Conservation (phyloP, 2,113 vertebrate genomes). For the Monarcha castaneiventris region DNA sequence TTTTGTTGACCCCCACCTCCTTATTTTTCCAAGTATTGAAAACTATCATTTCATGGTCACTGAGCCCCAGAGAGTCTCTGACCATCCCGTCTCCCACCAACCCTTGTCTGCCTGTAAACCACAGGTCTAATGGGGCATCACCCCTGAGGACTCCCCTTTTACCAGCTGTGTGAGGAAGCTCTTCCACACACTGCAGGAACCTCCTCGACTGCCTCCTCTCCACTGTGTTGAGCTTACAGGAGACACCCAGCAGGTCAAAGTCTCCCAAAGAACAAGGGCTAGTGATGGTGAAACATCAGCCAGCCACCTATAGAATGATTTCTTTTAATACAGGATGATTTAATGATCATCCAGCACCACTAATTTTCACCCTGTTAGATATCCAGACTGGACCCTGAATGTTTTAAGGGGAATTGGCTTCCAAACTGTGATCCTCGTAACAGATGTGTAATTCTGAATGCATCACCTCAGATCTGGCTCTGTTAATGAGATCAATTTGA, state of each 20-base stretch:
- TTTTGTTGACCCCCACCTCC: rapidly evolving
- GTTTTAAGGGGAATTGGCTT: background rate
- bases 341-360: background rate
- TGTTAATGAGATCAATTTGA: background rate
- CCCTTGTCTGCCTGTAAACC: background rate
- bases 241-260: background rate
- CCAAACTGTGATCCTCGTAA: background rate
- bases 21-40: background rate
- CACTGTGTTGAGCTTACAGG: background rate
- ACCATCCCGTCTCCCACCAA: background rate
- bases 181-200: background rate
- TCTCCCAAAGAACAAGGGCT: background rate
- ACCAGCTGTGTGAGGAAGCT: background rate
- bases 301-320: background rate
- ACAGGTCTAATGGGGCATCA: background rate
- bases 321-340: background rate
- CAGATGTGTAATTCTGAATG: background rate
- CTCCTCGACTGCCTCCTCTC: background rate
- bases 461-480: background rate
- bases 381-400: background rate
- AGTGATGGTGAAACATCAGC: background rate
- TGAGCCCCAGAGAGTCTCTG: background rate
- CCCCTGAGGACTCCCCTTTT: background rate
- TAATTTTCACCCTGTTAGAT: background rate
- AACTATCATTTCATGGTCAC: background rate